Base-by-base conservation (phyloP, 2,113 vertebrate genomes). In the Chrysochloris asiatica region DNA sequence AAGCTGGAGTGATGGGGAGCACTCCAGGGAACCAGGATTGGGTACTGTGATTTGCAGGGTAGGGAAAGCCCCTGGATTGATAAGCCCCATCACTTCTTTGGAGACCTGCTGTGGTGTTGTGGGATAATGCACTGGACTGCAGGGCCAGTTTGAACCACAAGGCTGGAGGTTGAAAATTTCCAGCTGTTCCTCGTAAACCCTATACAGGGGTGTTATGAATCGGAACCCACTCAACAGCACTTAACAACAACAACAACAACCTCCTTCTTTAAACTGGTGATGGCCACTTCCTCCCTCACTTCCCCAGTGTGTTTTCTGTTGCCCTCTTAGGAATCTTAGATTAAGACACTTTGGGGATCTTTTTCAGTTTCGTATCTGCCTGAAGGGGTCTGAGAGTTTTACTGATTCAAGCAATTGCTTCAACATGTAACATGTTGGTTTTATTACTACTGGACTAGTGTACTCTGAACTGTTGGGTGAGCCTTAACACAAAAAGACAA, bases 331-430 rank as follows among this genome's bases (percentile, higher is more conserved):
- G 43, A 22, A 9, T 43, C 79, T 59, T 83, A 67, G 41, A 67
- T 82, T 61, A 63, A 59, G 71, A 83, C 24, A 38, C 28, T 80
- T 84, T 90, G n/a, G 56, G 3, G 30, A 10, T 45, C 80, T 36
- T 89, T 43, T 88, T 50, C n/a, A 81, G 36, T 85, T 94, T 85
- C 71, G 26, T 21, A 14, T 83, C 67, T 61, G 2, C 73, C 72
- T 73, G 48, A 4, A 54, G 13, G 38, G 33, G 24, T 84, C 61
- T 84, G 43, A 80, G 78, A n/a, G 12, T 87, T 85, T 65, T 43
- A 45, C 43, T 47, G 33, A 67, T 61, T 81, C 3, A 30, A 77
- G n/a, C 6, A 77, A 61, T 88, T 43, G 36, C 41, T 59, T 90
- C 41, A 52, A 19, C 33, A 67, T 69, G 48, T 65, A 47, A 36